A percentile compares a stretch with the other conserved stretches of the same genome.
phyloP scores from a whole-genome alignment of 1,140 invertebrate species.

The Leptonema lineaticorne region DNA sequence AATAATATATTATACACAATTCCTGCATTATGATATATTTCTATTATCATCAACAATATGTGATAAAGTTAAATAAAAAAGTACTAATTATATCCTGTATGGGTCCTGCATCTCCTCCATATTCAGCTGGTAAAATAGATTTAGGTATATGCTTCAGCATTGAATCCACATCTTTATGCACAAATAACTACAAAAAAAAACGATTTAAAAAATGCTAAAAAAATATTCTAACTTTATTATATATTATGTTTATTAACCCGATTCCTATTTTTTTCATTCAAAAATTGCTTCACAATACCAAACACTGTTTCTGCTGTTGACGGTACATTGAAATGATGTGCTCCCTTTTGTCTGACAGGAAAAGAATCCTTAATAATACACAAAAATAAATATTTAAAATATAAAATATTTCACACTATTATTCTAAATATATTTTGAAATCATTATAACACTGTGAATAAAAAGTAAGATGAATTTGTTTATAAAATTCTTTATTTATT shows the following conservation, averaged over 20 bases:
- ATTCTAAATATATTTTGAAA: neutral
- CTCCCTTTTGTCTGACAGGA: conserved; percentile 57
- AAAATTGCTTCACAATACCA: conserved; percentile 45
- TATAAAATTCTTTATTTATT: no score
- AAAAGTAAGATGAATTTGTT: neutral
- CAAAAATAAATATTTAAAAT: neutral
- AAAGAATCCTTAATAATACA: conserved; percentile 52
- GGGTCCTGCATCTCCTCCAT: conserved; percentile 56
- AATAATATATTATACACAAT: neutral
- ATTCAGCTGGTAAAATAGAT: conserved; percentile 57
- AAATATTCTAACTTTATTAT: neutral
- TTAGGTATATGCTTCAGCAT: conserved; percentile 54
- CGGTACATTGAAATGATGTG: conserved; percentile 58
- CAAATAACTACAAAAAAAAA: conserved; percentile 49
- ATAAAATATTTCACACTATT: neutral
- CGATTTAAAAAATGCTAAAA: neutral
- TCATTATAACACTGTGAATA: neutral
- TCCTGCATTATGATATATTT: neutral
- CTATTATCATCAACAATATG: conserved; percentile 19
- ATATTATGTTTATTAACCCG: conserved; percentile 45
- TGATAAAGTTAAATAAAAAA: neutral
- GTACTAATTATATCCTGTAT: conserved; percentile 50
- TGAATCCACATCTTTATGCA: conserved; percentile 55
- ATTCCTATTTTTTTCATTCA: conserved; percentile 53
- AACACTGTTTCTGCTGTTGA: conserved; percentile 54